Evolutionary conservation across 2,888 invertebrate species (phyloP), one percentile per base, ranked within the genome.

Genomic region (Caenorhabditis panamensis): DNA sequence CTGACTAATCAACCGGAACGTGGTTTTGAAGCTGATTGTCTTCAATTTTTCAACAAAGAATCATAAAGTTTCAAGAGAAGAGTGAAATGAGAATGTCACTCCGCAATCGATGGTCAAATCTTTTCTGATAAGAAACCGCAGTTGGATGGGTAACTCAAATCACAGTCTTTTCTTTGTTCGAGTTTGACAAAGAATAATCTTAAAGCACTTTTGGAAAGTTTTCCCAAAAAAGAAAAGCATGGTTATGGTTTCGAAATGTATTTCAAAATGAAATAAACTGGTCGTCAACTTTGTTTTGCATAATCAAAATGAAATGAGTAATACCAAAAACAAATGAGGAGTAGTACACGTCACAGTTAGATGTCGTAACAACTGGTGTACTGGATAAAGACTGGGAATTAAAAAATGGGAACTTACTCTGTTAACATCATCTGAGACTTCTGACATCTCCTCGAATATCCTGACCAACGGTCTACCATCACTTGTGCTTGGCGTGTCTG

Each of bases 391-490:
- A 53, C 20, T 53, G 3, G 53, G 11, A 53, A 53, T 13, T 8
- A 11, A 1, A 6, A 22, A 16, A 2, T 31, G 16, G 16, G 16
- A 16, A 63, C 71, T 56, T 54, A 72, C 71, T 41, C 41, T 24
- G 63, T 72, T 72, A n/a, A 63, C 71, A 2, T 41, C 63, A 24
- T 54, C 20, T 16, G 71, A 72, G 2, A 31, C 36, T 31, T 51
- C 54, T 47, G 71, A 72, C 63, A 72, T 54, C 8, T 56, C 54
- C 28, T 72, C 56, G 16, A 72, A 72, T 16, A 63, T 62, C 3
- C 41, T 20, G 36, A 41, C 31, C 56, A 72, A 41, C 20, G 62
- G 63, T 18, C 28, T 26, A 8, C 36, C 26, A 53, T 41, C 61
- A n/a, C 44, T 41, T 51, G 41, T 41, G 18, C 8, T 20, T 61